Percentiles rank a stretch among this genome's conserved stretches.
phyloP scores from a whole-genome alignment of 2,797 vertebrate genomes.

The Syndactyla subalaris region DNA sequence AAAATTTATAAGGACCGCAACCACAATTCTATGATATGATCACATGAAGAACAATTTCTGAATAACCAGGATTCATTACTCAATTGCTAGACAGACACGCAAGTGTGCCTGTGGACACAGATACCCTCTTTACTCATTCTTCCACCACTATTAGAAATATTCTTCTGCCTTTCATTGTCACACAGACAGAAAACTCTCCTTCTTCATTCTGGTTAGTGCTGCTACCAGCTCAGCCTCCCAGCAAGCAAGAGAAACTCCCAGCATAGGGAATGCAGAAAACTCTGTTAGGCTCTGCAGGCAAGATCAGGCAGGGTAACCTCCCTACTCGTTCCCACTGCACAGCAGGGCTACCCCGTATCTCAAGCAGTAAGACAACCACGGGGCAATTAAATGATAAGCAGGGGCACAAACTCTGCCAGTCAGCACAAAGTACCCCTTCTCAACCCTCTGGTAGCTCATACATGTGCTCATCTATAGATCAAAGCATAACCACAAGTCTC shows the following conservation, averaged over 20 bases:
- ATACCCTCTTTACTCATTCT: background rate
- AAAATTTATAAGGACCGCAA: background rate
- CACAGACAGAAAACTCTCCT: background rate
- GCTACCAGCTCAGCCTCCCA: background rate
- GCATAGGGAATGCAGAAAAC: background rate
- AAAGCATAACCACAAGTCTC: background rate
- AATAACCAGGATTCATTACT: background rate
- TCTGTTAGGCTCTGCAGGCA: background rate
- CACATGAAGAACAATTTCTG: background rate
- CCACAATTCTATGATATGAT: background rate
- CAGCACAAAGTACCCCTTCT: background rate
- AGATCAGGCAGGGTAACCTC: background rate
- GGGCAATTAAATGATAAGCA: background rate
- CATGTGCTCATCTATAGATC: background rate
- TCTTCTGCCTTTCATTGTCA: background rate
- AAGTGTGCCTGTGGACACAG: background rate
- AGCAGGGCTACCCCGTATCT: background rate
- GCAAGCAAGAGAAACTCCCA: background rate
- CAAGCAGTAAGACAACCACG: background rate
- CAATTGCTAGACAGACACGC: rapidly evolving
- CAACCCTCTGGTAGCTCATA: background rate
- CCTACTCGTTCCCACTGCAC: background rate
- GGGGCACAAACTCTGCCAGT: background rate
- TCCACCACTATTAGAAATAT: background rate
- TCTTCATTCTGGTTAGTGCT: background rate